phyloP scores from a whole-genome alignment of 2,113 vertebrate species.

The Gobio gobio region DNA sequence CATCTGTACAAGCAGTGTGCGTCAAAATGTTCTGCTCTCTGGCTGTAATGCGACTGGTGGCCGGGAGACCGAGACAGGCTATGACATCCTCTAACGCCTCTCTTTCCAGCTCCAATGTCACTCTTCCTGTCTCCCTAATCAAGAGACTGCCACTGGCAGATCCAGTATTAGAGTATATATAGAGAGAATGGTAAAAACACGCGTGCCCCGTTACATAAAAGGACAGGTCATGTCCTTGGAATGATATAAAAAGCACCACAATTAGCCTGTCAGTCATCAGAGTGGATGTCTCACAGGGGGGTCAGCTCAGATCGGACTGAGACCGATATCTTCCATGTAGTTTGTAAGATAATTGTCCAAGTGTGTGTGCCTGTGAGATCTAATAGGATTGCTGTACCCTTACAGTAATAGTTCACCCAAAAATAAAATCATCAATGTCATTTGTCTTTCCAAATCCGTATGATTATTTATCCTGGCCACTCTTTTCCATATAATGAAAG shows the following conservation, averaged over 20 bases:
- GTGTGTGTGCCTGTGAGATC: slow-evolving; percentile 44
- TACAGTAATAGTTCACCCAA: slow-evolving; percentile 10
- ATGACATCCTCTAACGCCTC: slow-evolving; percentile 55
- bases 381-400: not conserved
- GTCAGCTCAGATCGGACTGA: slow-evolving; percentile 38
- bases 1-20: slow-evolving; percentile 11
- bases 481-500: not conserved
- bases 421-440: not conserved
- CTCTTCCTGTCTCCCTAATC: slow-evolving; percentile 66
- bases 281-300: slow-evolving; percentile 55
- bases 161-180: slow-evolving; percentile 30
- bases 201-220: slow-evolving; percentile 64
- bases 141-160: slow-evolving; percentile 23
- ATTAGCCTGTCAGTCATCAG: slow-evolving; percentile 80
- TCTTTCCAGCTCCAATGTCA: slow-evolving; percentile 72
- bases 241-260: slow-evolving; percentile 76
- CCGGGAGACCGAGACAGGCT: slow-evolving; percentile 29
- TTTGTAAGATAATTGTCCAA: not conserved
- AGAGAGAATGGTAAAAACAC: slow-evolving; percentile 50
- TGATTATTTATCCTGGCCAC: not conserved
- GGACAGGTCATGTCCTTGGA: slow-evolving; percentile 68
- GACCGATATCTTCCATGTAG: not conserved
- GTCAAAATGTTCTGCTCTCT: slow-evolving; percentile 26
- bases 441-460: not conserved
- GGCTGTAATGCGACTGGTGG: slow-evolving; percentile 11